Conservation (phyloP, 2,797 vertebrate genomes). For the Gadopsis marmoratus region DNA sequence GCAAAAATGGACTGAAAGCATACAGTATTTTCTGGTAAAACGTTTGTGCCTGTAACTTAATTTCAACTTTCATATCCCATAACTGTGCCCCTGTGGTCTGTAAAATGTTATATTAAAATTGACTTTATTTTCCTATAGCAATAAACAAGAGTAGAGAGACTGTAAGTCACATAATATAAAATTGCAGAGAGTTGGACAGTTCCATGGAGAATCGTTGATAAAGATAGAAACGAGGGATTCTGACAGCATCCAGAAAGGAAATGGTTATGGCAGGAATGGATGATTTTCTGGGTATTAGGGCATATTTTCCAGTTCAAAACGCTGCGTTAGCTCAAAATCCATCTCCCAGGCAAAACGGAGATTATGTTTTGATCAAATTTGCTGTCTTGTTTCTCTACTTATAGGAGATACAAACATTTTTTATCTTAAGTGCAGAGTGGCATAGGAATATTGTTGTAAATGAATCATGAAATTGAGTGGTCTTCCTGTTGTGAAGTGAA, state of each 20-base stretch:
- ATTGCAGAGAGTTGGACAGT: conserved; percentile 13
- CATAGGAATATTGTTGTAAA: not conserved
- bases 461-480: conserved; percentile 20
- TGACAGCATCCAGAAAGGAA: not conserved
- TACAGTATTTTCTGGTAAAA: not conserved
- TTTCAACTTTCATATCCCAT: not conserved
- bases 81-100: not conserved
- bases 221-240: conserved; percentile 10
- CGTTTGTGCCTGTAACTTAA: conserved; percentile 5
- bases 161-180: conserved; percentile 22
- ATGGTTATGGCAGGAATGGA: conserved; percentile 2
- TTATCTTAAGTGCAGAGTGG: conserved; percentile 6
- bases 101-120: conserved; percentile 27
- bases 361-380: conserved; percentile 46
- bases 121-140: conserved; percentile 14
- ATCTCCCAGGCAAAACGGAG: conserved; percentile 14
- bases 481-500: conserved; percentile 1
- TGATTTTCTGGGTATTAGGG: conserved; percentile 29
- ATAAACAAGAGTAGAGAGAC: conserved; percentile 22
- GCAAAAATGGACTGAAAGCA: not conserved
- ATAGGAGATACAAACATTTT: conserved; percentile 2
- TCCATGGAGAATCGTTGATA: conserved; percentile 32
- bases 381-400: conserved; percentile 21
- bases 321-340: conserved; percentile 22
- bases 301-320: conserved; percentile 39